These are phyloP conservation scores for Eutolmus rufibarbis DNA, from an alignment of 2,888 invertebrate genomes.

Conservation along the genomic window DNA sequence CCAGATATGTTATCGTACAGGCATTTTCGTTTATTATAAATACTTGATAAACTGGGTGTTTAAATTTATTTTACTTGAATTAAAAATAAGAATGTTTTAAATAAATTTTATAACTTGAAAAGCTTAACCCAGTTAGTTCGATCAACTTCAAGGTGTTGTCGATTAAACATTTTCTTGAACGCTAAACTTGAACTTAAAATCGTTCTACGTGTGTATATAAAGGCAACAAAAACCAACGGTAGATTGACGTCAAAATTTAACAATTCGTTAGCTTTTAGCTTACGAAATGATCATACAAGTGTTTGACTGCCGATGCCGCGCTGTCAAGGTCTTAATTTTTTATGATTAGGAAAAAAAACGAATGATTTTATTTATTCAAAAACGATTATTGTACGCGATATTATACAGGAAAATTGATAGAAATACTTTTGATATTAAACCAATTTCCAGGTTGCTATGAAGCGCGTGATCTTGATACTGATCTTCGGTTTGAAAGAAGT, in stretches of 20 bases:
- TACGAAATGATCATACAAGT: not conserved
- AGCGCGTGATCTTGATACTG: not conserved
- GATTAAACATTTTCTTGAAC: not conserved
- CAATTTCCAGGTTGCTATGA: not conserved
- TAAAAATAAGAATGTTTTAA: not conserved
- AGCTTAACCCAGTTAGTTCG: not conserved
- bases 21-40: not conserved
- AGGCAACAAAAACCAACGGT: not conserved
- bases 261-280: not conserved
- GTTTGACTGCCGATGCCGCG: not conserved
- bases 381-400: not conserved
- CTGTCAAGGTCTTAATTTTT: not conserved
- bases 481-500: not conserved
- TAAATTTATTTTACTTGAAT: not conserved
- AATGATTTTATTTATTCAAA: not conserved
- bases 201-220: not conserved
- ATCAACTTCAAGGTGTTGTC: not conserved
- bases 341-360: not conserved
- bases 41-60: not conserved
- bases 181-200: not conserved
- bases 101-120: not conserved
- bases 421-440: not conserved
- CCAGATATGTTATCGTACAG: not conserved
- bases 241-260: not conserved
- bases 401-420: not conserved